phyloP scores from a whole-genome alignment of 2,888 invertebrate species.

The Scelioninae gen. 1 region DNA sequence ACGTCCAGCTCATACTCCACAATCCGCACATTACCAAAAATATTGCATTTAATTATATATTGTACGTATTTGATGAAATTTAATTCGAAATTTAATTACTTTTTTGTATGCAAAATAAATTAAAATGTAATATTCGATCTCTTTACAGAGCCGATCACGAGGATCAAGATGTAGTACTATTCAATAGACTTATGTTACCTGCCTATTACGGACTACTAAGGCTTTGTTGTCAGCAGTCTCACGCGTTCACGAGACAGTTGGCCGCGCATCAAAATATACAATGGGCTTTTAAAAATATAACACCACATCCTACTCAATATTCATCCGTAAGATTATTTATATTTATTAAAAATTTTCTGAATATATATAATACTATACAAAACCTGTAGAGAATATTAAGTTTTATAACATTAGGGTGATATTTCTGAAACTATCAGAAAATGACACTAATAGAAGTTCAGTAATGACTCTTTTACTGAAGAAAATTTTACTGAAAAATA shows the following conservation, averaged over 20 bases:
- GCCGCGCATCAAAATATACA: slow-evolving; percentile 97
- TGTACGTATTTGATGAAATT: slow-evolving; percentile 87
- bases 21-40: slow-evolving; percentile 96
- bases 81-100: background rate
- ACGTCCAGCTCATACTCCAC: slow-evolving; percentile 93
- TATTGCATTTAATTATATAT: slow-evolving; percentile 97
- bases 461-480: no score
- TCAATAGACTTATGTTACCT: slow-evolving; percentile 96
- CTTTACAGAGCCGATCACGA: slow-evolving; percentile 94
- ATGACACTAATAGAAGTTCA: no score
- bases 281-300: slow-evolving; percentile 98
- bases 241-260: slow-evolving; percentile 92
- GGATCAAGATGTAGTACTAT: slow-evolving; percentile 96
- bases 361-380: no score
- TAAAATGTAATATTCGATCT: background rate
- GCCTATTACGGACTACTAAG: slow-evolving; percentile 95
- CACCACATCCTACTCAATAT: slow-evolving; percentile 97
- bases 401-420: no score
- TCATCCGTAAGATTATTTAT: slow-evolving; percentile 86
- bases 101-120: no score
- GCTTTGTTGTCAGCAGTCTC: slow-evolving; percentile 95
- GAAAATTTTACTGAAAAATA: no score
- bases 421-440: no score
- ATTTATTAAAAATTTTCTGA: background rate
- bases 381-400: no score